Conservation (phyloP, 2,888 invertebrate species). For the Gastrophysa polygoni region DNA sequence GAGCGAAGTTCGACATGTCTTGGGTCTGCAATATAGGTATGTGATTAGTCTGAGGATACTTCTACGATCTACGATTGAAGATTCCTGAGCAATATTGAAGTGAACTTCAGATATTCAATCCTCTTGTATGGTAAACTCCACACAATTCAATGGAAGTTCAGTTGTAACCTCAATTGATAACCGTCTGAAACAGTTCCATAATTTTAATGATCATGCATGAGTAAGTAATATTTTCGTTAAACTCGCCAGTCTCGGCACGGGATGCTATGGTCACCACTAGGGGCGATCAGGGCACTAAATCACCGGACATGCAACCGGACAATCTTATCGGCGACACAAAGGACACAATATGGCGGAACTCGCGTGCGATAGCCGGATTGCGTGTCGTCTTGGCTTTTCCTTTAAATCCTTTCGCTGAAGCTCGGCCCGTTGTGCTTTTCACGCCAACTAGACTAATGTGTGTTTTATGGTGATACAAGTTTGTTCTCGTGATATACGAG, state of each 20-base stretch:
- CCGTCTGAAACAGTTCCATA: background rate
- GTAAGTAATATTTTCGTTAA: background rate
- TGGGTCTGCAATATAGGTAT: too few species aligned
- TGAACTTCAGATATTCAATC: too few species aligned
- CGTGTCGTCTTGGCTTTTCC: slow-evolving; percentile 52
- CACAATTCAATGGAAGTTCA: too few species aligned
- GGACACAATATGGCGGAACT: slow-evolving; percentile 58
- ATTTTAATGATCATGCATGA: background rate
- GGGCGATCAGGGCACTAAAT: slow-evolving; percentile 28
- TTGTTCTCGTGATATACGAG: slow-evolving; percentile 20
- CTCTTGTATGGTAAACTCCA: too few species aligned
- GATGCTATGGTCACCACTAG: background rate
- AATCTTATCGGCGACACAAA: slow-evolving; percentile 59
- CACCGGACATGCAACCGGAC: slow-evolving; percentile 52
- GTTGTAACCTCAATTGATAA: too few species aligned
- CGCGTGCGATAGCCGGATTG: slow-evolving; percentile 60
- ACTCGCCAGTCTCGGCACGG: background rate
- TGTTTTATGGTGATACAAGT: slow-evolving; percentile 29
- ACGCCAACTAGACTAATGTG: slow-evolving; percentile 37
- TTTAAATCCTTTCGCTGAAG: slow-evolving; percentile 41
- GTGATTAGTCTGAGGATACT: too few species aligned
- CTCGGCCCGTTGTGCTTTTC: slow-evolving; percentile 50
- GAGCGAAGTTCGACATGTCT: too few species aligned
- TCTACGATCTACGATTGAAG: too few species aligned
- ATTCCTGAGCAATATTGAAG: too few species aligned